Base-by-base conservation (phyloP, 2,888 invertebrate genomes). In the Drosophila diplacantha region DNA sequence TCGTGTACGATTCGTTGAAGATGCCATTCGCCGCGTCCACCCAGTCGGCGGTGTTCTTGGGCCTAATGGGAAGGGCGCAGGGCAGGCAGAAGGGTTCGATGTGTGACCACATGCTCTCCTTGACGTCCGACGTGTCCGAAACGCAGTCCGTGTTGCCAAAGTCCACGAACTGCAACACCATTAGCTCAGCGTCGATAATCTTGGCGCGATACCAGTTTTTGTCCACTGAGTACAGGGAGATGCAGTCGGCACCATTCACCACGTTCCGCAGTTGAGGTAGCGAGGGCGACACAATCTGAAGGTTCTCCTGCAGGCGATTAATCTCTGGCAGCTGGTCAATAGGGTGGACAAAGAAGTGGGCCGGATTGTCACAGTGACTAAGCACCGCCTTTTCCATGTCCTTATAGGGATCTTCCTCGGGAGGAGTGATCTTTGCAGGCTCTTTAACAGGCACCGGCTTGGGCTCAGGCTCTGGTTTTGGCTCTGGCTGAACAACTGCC, bases 171-270 rank as follows among this genome's bases (percentile, higher is more conserved):
- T 93, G 91, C 1, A 95, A 92, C 0, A 93, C 94, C 11, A 92
- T 94, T 37, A 94, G 92, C 69, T 94, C 94, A 7, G 91, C 91
- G 84, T 95, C 96, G 38, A 97, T 91, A 9, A 98, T 93, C 84
- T 93, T 93, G 0, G 97, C 98, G 60, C 98, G 91, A 87, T 98
- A 98, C 98, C 98, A 99, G 44, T 75, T 91, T 38, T 93, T 93
- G 84, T 98, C 96, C 2, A 92, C 93, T 0, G 93, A 91, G 86
- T 95, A 97, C 81, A 93, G 92, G 0, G 97, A 96, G 47, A 93
- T 90, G 75, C 94, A 95, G 0, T 92, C 81, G 0, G 91, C 90
- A 8, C 93, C 87, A 39, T 87, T 84, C 0, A 83, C 74, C 16
- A 84, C 70, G 2, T 92, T 91, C 57, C 90, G 90, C 11, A 93